Conservation (phyloP, 2,888 invertebrate species). For the Zaprionus lineosus region DNA sequence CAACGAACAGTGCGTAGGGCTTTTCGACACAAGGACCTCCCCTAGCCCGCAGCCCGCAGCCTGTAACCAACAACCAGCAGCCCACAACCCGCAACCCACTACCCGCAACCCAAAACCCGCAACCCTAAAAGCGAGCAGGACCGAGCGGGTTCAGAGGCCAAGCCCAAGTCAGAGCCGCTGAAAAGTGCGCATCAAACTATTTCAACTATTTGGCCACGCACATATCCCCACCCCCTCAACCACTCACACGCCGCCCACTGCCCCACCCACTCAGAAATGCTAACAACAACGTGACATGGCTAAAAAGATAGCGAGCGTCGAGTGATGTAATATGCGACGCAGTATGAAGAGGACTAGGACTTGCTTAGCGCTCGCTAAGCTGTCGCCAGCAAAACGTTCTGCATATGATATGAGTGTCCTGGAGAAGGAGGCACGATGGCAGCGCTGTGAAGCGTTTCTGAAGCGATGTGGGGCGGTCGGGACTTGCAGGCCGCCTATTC, state of each 20-base stretch:
- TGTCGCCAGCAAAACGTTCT: conserved; percentile 66
- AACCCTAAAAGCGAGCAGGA: no score
- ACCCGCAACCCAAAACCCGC: no score
- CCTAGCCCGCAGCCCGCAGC: no score
- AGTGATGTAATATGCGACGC: conserved; percentile 71
- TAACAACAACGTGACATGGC: conserved; percentile 75
- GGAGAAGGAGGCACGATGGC: not conserved
- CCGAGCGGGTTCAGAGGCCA: conserved; percentile 54
- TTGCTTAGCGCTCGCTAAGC: conserved; percentile 68
- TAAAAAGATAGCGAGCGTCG: conserved; percentile 39
- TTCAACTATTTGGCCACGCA: conserved; percentile 75
- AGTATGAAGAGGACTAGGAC: conserved; percentile 50
- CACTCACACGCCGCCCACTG: not conserved
- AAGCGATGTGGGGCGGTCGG: no score
- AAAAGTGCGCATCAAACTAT: conserved; percentile 78
- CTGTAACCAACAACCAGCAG: not conserved
- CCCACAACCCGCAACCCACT: not conserved
- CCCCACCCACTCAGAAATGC: conserved; percentile 42
- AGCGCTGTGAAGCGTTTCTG: no score
- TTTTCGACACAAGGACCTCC: not conserved
- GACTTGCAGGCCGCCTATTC: no score
- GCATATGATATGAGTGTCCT: conserved; percentile 70
- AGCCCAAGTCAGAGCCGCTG: conserved; percentile 63
- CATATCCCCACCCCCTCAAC: conserved; percentile 45
- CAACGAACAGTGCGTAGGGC: conserved; percentile 45